These are phyloP conservation scores for Lepidostoma basale DNA, from an alignment of 1,140 invertebrate genomes.

Conservation along the genomic window DNA sequence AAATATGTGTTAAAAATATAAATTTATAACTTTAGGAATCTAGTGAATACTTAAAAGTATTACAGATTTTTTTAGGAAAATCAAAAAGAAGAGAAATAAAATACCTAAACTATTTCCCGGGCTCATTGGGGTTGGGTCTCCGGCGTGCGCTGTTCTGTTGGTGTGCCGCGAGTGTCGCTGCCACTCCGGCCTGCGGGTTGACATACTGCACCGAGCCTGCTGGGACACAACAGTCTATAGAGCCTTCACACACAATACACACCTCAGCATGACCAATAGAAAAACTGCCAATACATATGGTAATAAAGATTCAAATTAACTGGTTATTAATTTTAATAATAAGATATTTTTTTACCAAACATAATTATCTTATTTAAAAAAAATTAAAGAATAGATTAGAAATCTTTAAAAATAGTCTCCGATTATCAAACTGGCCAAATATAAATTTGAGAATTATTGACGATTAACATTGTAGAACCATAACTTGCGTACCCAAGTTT, in stretches of 20 bases:
- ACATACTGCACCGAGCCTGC: constrained; percentile 43
- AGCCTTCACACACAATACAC: too few species aligned
- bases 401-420: too few species aligned
- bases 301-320: too few species aligned
- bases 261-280: background rate
- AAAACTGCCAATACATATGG: background rate
- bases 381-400: too few species aligned
- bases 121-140: constrained; percentile 40
- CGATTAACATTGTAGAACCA: too few species aligned
- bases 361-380: too few species aligned
- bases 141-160: constrained; percentile 33
- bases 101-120: constrained; percentile 41
- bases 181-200: constrained; percentile 21
- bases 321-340: too few species aligned
- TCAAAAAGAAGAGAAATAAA: constrained; percentile 2
- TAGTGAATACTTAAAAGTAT: background rate
- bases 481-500: too few species aligned
- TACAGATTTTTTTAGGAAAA: background rate
- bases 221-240: constrained; percentile 5
- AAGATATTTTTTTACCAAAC: too few species aligned
- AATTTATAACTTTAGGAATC: background rate
- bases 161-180: constrained; percentile 6
- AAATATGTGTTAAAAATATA: background rate
- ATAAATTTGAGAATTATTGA: too few species aligned
- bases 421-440: too few species aligned